These are phyloP conservation scores for Drosophila putrida DNA, from an alignment of 2,888 invertebrate species.

Conservation along the genomic window DNA sequence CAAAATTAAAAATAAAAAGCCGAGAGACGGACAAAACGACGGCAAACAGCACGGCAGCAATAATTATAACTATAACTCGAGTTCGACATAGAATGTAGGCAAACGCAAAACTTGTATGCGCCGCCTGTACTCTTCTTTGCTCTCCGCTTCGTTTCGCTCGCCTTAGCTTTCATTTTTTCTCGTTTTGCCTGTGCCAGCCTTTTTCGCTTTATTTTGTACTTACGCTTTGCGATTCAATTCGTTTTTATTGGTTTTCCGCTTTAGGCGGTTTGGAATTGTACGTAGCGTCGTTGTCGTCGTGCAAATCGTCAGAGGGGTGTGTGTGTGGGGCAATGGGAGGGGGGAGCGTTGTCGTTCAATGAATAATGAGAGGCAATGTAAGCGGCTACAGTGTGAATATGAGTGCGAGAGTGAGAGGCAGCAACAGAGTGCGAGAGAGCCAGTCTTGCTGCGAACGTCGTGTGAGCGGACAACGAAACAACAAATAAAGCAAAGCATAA, in stretches of 20 bases:
- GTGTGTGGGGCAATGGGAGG: conserved; percentile 41
- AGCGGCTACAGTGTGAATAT: conserved; percentile 49
- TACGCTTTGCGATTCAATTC: conserved; percentile 80
- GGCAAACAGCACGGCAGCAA: conserved; percentile 57
- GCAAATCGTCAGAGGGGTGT: conserved; percentile 63
- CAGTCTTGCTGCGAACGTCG: conserved; percentile 48
- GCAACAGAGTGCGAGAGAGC: conserved; percentile 39
- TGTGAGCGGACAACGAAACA: conserved; percentile 64
- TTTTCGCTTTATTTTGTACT: conserved; percentile 81
- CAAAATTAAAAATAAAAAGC: conserved; percentile 80
- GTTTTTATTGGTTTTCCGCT: conserved; percentile 82
- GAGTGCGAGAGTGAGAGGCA: conserved; percentile 48
- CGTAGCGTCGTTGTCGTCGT: conserved; percentile 70
- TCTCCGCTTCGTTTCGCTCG: conserved; percentile 41
- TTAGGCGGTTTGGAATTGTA: conserved; percentile 81
- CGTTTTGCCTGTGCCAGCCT: conserved; percentile 62
- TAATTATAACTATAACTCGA: conserved; percentile 81
- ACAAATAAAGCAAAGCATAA: conserved; percentile 75
- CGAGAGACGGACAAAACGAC: conserved; percentile 34
- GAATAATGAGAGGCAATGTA: conserved; percentile 79
- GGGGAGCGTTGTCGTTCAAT: conserved; percentile 71
- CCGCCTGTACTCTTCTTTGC: conserved; percentile 73
- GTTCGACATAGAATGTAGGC: conserved; percentile 72
- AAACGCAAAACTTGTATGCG: conserved; percentile 77
- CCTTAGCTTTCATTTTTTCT: conserved; percentile 79